phyloP scores from a whole-genome alignment of 2,113 vertebrate species.

The Bos indicus region DNA sequence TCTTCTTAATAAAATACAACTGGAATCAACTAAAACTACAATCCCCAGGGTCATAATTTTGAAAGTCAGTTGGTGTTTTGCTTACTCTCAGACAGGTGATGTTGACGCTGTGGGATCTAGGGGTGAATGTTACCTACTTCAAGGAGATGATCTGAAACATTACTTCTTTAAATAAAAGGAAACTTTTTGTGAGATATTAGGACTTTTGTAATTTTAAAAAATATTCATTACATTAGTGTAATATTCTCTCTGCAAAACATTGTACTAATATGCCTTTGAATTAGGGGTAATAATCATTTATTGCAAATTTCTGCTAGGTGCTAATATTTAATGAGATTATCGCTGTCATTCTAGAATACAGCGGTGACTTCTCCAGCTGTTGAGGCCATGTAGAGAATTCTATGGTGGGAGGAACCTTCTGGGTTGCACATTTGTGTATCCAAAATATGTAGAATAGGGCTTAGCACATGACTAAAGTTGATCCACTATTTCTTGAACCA shows the following conservation, averaged over 20 bases:
- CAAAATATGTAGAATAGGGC: not conserved
- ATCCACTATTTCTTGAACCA: not conserved
- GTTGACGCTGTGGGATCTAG: not conserved
- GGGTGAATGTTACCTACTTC: not conserved
- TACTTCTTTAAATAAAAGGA: not conserved
- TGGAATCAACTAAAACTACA: not conserved
- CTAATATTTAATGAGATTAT: not conserved
- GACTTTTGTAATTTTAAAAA: not conserved
- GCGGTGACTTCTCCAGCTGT: not conserved
- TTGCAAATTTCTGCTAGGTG: not conserved
- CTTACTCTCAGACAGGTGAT: not conserved
- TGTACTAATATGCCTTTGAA: not conserved
- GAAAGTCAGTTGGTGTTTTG: not conserved
- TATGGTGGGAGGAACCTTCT: not conserved
- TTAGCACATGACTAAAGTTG: not conserved
- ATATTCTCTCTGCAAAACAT: not conserved
- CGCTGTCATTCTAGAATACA: not conserved
- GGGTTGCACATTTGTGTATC: not conserved
- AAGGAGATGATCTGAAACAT: not conserved
- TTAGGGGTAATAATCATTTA: not conserved
- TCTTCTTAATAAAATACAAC: slow-evolving; percentile 31
- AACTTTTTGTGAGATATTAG: not conserved
- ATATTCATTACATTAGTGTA: not conserved
- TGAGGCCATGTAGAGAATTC: not conserved
- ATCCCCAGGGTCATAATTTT: not conserved